Evolutionary conservation across 1,140 invertebrate species (phyloP).

Genomic region (Portunus trituberculatus): DNA sequence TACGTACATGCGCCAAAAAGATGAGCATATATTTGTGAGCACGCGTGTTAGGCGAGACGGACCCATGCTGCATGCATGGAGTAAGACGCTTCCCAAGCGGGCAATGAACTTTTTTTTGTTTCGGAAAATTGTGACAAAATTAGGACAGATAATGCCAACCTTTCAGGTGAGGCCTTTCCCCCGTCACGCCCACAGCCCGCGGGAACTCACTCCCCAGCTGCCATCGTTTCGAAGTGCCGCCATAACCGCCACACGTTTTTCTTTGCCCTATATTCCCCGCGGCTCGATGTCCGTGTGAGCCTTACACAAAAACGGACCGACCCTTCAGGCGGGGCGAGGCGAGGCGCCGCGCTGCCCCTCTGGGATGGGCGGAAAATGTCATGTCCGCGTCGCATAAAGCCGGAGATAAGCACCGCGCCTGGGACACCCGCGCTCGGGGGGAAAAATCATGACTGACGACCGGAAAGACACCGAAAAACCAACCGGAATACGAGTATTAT

Average conservation of each 20-base stretch:
- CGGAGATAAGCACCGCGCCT: background rate
- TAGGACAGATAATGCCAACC: too few species aligned
- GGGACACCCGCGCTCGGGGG: background rate
- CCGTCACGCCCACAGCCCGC: background rate
- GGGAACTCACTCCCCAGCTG: background rate
- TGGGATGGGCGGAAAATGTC: background rate
- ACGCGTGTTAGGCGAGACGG: too few species aligned
- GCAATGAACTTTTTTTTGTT: too few species aligned
- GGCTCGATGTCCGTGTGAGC: background rate
- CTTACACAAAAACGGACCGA: background rate
- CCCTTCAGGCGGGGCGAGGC: background rate
- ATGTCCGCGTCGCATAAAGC: slow-evolving; percentile 9
- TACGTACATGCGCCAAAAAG: too few species aligned
- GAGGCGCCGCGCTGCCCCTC: background rate
- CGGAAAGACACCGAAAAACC: slow-evolving; percentile 18
- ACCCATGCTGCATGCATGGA: too few species aligned
- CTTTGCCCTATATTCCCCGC: background rate
- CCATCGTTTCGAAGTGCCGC: background rate
- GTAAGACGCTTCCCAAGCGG: too few species aligned
- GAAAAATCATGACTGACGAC: slow-evolving; percentile 22
- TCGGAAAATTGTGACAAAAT: too few species aligned
- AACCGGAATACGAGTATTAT: background rate
- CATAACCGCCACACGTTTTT: slow-evolving; percentile 2
- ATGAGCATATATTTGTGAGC: too few species aligned
- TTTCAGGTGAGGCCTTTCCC: too few species aligned